Conservation (phyloP, 2,113 vertebrate species). For the Phyllostomus hastatus region DNA sequence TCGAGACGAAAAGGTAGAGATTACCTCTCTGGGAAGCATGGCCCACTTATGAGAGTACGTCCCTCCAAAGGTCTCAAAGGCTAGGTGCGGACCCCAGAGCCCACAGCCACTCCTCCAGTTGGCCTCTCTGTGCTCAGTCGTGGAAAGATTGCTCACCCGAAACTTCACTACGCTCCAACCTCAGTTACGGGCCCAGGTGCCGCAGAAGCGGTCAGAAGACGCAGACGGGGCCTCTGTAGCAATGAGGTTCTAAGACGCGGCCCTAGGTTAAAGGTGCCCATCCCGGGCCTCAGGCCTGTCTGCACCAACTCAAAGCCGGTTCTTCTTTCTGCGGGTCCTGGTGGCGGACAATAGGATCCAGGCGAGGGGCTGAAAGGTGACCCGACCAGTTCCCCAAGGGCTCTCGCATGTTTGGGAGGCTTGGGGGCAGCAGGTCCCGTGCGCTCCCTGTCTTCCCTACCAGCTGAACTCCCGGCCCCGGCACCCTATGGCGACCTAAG, state of each 20-base stretch:
- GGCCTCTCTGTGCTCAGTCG: neutral
- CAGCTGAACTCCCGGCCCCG: neutral
- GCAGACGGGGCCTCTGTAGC: neutral
- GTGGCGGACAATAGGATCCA: neutral
- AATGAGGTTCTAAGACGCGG: neutral
- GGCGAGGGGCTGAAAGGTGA: neutral
- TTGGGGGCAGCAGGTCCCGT: neutral
- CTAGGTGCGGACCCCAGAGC: neutral
- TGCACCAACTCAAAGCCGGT: neutral
- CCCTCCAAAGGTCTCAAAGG: neutral
- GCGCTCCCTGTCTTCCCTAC: neutral
- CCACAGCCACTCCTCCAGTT: neutral
- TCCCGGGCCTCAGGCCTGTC: neutral
- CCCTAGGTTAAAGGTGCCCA: neutral
- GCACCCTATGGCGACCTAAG: neutral
- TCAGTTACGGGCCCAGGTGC: neutral
- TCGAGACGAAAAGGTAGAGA: neutral
- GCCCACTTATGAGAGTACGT: neutral
- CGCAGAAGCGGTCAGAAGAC: neutral
- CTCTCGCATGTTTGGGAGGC: neutral
- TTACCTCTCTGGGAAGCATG: neutral
- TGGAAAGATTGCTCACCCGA: neutral
- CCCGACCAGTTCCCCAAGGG: neutral
- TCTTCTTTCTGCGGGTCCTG: neutral
- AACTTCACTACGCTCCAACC: neutral